These are phyloP conservation scores for Lophius piscatorius DNA, from an alignment of 2,113 vertebrate species.

Conservation along the genomic window DNA sequence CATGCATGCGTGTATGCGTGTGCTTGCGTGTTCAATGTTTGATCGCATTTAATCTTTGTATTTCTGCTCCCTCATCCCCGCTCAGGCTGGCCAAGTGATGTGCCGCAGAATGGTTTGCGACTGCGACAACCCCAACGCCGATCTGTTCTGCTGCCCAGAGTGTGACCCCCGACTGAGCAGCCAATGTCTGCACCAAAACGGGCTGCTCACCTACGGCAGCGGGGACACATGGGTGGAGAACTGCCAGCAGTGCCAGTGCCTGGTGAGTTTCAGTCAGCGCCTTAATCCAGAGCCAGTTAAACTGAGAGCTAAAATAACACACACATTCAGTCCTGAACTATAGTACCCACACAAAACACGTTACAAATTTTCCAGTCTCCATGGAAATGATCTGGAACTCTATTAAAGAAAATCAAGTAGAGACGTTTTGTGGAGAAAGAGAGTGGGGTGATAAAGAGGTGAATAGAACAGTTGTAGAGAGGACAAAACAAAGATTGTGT, in stretches of 20 bases:
- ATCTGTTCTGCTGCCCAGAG: conserved; percentile 97
- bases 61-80: neutral
- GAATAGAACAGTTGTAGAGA: conserved; percentile 31
- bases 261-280: conserved; percentile 82
- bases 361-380: conserved; percentile 43
- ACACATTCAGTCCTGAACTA: conserved; percentile 1
- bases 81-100: conserved; percentile 91
- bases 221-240: conserved; percentile 96
- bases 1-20: conserved; percentile 3
- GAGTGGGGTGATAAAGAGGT: conserved; percentile 53
- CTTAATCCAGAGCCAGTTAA: conserved; percentile 7
- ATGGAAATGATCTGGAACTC: conserved; percentile 50
- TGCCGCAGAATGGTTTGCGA: conserved; percentile 98
- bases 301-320: conserved; percentile 1
- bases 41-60: neutral
- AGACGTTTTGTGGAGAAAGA: conserved; percentile 40
- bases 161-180: conserved; percentile 95
- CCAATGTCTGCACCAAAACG: conserved; percentile 94
- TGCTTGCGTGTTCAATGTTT: conserved; percentile 1
- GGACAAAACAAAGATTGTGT: conserved; percentile 43
- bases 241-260: conserved; percentile 95
- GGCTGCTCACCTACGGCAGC: conserved; percentile 90
- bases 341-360: conserved; percentile 18
- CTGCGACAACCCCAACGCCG: conserved; percentile 95
- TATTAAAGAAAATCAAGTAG: conserved; percentile 59